Evolutionary conservation across 2,888 invertebrate species (phyloP).

Genomic region (Rhamphomyia laevipes): DNA sequence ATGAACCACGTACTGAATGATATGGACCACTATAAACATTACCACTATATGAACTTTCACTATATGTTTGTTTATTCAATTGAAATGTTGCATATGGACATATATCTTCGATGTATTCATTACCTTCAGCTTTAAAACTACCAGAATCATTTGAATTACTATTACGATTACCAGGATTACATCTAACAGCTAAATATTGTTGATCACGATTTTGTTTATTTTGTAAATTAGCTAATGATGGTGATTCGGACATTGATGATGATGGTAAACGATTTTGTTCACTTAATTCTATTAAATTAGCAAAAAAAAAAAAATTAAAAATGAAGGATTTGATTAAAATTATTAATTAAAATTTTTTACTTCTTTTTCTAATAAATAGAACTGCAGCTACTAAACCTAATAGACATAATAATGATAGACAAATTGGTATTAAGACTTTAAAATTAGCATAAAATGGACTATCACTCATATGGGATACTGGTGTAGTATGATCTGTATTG

Average conservation of each 20-base stretch:
- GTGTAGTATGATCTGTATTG: constrained; percentile 52
- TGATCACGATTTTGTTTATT: constrained; percentile 70
- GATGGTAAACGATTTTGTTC: constrained; percentile 37
- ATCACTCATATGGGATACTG: constrained; percentile 53
- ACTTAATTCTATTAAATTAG: constrained; percentile 33
- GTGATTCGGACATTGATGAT: constrained; percentile 56
- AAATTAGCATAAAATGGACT: constrained; percentile 55
- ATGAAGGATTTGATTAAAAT: too few species aligned
- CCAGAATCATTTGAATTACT: constrained; percentile 41
- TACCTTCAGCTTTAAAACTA: constrained; percentile 43
- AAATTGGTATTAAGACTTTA: constrained; percentile 49
- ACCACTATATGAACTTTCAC: constrained; percentile 82
- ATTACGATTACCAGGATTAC: constrained; percentile 41
- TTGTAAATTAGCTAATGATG: constrained; percentile 65
- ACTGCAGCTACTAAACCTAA: constrained; percentile 55
- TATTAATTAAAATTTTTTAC: constrained; percentile 39
- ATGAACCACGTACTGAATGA: constrained; percentile 73
- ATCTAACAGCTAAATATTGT: constrained; percentile 61
- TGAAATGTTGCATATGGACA: constrained; percentile 90
- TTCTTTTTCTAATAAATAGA: constrained; percentile 56
- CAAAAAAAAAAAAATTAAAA: not conserved
- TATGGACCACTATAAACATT: constrained; percentile 80
- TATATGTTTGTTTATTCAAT: constrained; percentile 72
- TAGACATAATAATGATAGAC: constrained; percentile 53
- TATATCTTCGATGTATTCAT: constrained; percentile 84